Conservation (phyloP, 2,113 vertebrate genomes). For the Melanerpes aurifrons region DNA sequence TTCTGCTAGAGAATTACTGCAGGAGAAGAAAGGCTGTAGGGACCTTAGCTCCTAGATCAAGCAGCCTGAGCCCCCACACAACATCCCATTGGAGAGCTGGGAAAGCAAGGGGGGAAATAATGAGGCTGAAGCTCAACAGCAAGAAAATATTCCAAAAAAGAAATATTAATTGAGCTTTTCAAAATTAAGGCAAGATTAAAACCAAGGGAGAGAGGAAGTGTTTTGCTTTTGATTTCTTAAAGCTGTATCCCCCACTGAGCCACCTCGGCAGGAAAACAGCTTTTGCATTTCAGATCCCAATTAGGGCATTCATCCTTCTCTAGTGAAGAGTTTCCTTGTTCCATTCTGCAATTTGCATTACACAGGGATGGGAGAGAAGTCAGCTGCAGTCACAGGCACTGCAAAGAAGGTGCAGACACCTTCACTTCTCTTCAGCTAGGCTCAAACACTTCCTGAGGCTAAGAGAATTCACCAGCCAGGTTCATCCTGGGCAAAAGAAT, state of each 20-base stretch:
- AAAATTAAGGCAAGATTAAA: conserved; percentile 31
- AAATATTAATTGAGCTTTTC: background rate
- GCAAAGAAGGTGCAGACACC: background rate
- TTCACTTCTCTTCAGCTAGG: background rate
- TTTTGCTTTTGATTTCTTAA: background rate
- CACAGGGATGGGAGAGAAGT: background rate
- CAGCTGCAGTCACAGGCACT: background rate
- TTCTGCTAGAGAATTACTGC: background rate
- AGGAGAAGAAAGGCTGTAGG: background rate
- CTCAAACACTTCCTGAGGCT: background rate
- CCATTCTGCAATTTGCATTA: background rate
- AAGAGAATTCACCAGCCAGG: background rate
- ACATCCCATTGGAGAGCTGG: fast-evolving
- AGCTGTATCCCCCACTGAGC: background rate
- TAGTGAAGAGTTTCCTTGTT: background rate
- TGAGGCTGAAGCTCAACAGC: background rate
- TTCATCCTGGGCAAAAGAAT: background rate
- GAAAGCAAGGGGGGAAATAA: background rate
- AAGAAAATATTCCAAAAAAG: background rate
- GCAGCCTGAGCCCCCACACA: background rate
- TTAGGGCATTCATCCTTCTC: background rate
- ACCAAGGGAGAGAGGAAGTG: background rate
- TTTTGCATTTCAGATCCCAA: background rate
- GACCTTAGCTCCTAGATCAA: background rate
- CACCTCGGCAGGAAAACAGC: background rate